Conservation (phyloP, 2,888 invertebrate genomes). For the Harpagoxenus sublaevis region DNA sequence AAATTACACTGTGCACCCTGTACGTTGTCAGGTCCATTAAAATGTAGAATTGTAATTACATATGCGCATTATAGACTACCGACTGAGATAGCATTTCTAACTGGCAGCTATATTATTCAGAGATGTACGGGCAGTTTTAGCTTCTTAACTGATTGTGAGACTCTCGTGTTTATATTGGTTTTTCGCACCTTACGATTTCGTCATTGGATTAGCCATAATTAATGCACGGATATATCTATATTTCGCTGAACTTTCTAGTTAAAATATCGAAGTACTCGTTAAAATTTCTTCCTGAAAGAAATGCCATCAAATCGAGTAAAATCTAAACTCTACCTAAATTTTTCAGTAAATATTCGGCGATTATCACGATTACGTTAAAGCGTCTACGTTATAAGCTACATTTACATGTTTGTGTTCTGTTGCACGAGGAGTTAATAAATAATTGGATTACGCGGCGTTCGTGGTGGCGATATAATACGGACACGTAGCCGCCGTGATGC, state of each 20-base stretch:
- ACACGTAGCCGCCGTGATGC: constrained; percentile 54
- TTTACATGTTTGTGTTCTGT: constrained; percentile 32
- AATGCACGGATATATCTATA: not conserved
- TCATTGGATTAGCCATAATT: not conserved
- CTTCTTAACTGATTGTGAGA: not conserved
- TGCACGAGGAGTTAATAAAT: constrained; percentile 65
- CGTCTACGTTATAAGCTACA: constrained; percentile 12
- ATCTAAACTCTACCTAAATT: not conserved
- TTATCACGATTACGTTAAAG: not conserved
- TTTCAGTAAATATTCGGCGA: constrained; percentile 19
- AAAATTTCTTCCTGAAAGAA: not conserved
- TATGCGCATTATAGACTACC: not conserved
- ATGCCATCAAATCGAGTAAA: not conserved
- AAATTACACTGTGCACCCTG: constrained; percentile 22
- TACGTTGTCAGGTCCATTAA: not conserved
- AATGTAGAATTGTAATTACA: constrained; percentile 22
- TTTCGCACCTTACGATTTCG: not conserved
- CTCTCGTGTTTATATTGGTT: not conserved
- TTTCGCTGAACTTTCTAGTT: not conserved
- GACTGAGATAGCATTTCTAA: not conserved
- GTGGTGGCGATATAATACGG: constrained; percentile 50
- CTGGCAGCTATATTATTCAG: not conserved
- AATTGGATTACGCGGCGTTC: constrained; percentile 60
- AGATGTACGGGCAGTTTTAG: not conserved
- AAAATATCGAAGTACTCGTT: not conserved